Evolutionary conservation across 2,113 vertebrate genomes (phyloP).

Genomic region (Cyphotilapia sp.): DNA sequence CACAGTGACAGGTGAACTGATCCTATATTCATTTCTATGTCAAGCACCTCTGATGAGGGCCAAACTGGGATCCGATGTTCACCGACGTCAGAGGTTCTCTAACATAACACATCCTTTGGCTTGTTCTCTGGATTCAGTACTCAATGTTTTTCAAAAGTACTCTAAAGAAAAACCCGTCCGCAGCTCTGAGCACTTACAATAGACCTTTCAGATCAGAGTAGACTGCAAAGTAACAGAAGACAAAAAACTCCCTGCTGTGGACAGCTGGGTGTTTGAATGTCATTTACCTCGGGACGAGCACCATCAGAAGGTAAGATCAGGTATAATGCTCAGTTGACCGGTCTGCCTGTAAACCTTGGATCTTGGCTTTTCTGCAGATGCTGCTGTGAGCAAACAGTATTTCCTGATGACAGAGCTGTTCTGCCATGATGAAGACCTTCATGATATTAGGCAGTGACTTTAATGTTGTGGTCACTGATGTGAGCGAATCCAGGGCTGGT

Average conservation of each 20-base stretch:
- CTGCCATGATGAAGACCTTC: not conserved
- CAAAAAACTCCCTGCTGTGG: not conserved
- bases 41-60: rapidly evolving
- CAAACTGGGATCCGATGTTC: not conserved
- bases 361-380: not conserved
- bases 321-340: not conserved
- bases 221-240: not conserved
- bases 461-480: not conserved
- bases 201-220: rapidly evolving
- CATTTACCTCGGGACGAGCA: not conserved
- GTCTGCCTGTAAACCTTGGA: not conserved
- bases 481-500: not conserved
- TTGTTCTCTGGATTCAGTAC: not conserved
- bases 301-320: not conserved
- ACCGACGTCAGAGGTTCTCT: not conserved
- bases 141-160: not conserved
- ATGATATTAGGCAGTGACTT: not conserved
- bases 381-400: not conserved
- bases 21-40: not conserved
- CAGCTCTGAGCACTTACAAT: rapidly evolving
- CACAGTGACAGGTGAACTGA: not conserved
- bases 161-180: not conserved
- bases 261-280: not conserved
- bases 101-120: not conserved
- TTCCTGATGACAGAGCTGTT: not conserved